phyloP scores from a whole-genome alignment of 1,140 invertebrate genomes.

The Halictus rubicundus region DNA sequence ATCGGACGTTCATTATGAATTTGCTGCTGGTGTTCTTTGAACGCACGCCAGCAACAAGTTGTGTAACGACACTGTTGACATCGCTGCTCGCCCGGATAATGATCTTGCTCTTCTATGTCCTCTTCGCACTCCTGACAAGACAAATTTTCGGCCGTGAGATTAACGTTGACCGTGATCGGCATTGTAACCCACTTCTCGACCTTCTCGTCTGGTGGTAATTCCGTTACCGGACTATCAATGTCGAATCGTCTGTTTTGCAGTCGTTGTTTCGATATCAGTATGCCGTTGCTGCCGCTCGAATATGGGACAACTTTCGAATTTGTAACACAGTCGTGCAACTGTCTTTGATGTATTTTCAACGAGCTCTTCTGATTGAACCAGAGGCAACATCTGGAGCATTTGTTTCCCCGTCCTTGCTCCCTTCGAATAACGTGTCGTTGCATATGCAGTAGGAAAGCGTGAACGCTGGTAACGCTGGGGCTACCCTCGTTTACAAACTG shows the following conservation, averaged over 20 bases:
- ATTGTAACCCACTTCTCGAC: conserved; percentile 73
- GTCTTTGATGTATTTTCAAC: conserved; percentile 75
- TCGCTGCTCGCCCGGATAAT: conserved; percentile 86
- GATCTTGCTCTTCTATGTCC: conserved; percentile 83
- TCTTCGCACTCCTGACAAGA: conserved; percentile 87
- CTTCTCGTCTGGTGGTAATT: conserved; percentile 66
- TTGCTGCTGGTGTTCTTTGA: conserved; percentile 86
- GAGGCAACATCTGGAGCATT: conserved; percentile 86
- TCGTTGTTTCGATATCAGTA: conserved; percentile 78
- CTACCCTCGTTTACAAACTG: conserved; percentile 70
- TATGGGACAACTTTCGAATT: conserved; percentile 75
- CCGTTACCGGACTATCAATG: conserved; percentile 60
- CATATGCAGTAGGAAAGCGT: conserved; percentile 77
- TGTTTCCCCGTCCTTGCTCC: conserved; percentile 83
- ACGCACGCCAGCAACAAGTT: conserved; percentile 88
- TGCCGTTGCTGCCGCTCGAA: conserved; percentile 67
- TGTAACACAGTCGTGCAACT: conserved; percentile 67
- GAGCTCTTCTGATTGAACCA: conserved; percentile 86
- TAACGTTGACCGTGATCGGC: conserved; percentile 70
- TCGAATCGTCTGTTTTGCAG: conserved; percentile 75
- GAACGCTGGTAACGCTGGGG: conserved; percentile 69
- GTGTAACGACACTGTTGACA: conserved; percentile 89
- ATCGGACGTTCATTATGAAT: conserved; percentile 81
- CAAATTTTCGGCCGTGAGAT: conserved; percentile 50
- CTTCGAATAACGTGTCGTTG: conserved; percentile 76